Evolutionary conservation across 2,888 invertebrate genomes (phyloP), one percentile per base, ranked within the genome.

Genomic region (Chrysopilus asiliformis): DNA sequence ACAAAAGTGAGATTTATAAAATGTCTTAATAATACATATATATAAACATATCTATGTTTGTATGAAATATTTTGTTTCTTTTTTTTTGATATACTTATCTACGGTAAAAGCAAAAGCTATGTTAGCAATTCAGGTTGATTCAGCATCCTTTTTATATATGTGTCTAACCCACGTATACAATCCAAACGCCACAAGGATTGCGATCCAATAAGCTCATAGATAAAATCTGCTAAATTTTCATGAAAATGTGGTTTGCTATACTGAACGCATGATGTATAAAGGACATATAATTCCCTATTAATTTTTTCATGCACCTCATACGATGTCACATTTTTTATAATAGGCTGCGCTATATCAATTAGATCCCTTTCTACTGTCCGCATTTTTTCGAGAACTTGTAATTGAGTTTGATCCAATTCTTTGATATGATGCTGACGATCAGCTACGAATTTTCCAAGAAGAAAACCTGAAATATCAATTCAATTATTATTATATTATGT

Each of bases 391-490:
- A 41, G 13, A 25, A 35, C 27, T 25, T 31, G 20, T n/a, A 44
- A 16, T 10, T 54, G 50, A 24, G 55, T 36, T 19, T 47, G 43
- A n/a, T 43, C 48, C 41, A 53, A 35, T 43, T 59, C 51, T 24
- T 55, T 57, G 44, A 60, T 55, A 39, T 50, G 46, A 40, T 47
- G 44, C 30, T 49, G 46, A 20, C 64, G 62, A 40, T 62, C 62
- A 19, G 58, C 52, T 20, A 63, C 58, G 38, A 58, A 63, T 47
- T 60, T 60, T n/a, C 63, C 63, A 39, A 63, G 48, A 31, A 63
- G 48, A 45, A 61, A 63, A 39, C 63, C 63, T 62, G 45, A 32
- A 34, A 22, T 22, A 8, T 8, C 7, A 22, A 22, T 22, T 22
- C 22, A 22, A 8, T 22, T 8, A 22, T 7, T 22, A 22, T 22